Base-by-base conservation (phyloP, 92 coral and sea anemone genomes). In the Palythoa caribaeorum region DNA sequence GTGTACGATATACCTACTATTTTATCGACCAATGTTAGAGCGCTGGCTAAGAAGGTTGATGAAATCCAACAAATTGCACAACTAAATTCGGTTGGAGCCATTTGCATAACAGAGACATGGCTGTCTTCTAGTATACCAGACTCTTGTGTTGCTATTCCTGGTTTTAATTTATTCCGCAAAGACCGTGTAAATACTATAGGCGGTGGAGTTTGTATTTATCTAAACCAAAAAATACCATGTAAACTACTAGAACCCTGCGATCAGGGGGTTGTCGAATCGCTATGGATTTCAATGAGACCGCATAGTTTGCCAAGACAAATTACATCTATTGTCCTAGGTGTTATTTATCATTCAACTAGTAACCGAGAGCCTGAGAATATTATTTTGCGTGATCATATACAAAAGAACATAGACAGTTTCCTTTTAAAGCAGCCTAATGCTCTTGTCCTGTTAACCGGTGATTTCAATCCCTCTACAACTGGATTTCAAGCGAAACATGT, bases 41-140 rank as follows among this genome's bases (percentile, higher is more conserved):
- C 87, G 53, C 53, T 88, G 28, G 50, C 79, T 57, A 88, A 77
- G 52, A 79, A 88, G 59, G 79, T 88, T n/a, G 90, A 88, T 12
- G 90, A 88, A 75, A 63, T 79, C 52, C 86, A 79, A 71, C 87
- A 78, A 72, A 71, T 88, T 38, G 90, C 72, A 3, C 38, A 39
- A 16, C 37, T 79, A 37, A 79, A 88, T 54, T 15, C 75, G 6
- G 87, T 78, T 35, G 68, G 84, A 16, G 73, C 72, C 6, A 78
- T 88, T 74, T 90, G 86, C 89, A 76, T 89, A 40, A 90, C 87
- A 2, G 87, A 86, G 53, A 20, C 93, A 55, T 90, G 87, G 93
- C 83, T 90, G 59, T 90, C 90, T 51, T 7, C 93, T n/a, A 37
- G 70, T 63, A 54, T 86, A 1, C 90, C 80, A 76, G 93, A 90